Base-by-base conservation (phyloP, 2,888 invertebrate genomes). In the Hipparchia semele region DNA sequence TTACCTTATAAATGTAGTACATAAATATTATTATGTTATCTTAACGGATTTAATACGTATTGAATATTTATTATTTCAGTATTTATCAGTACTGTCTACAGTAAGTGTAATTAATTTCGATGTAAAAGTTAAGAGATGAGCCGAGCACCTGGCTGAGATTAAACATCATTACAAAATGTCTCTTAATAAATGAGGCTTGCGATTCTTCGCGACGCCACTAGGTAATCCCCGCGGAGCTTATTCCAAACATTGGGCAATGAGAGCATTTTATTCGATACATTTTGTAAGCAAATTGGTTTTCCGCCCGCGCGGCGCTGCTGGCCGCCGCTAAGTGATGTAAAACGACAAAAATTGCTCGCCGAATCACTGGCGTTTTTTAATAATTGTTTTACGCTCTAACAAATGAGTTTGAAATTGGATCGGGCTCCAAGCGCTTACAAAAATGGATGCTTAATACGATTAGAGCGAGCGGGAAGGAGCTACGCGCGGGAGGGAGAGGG, bases 321-420 rank as follows among this genome's bases (percentile, higher is more conserved):
- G 68, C 51, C 49, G 33, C 54, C 71, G 71, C 84, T 90, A 90
- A 92, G 87, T 88, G 87, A 86, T 85, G 86, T 88, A 87, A 90
- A 90, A 87, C 83, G 88, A 84, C 87, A 89, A 90, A 92, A 92
- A 91, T 92, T 88, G 88, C 85, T 84, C 85, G 82, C 81, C 87
- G 89, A 92, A 90, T 92, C 91, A 88, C 91, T 84, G 88, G 88
- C 87, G 91, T 93, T 93, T 93, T 94, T 93, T 93, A 93, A 93
- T 94, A 94, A 94, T 94, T 92, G 92, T 89, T 92, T 93, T 93
- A 94, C 89, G 86, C 88, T 87, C 86, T 93, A 92, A 95, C 95
- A 95, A 95, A 95, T 95, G 95, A 95, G 94, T 95, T 95, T 95
- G 95, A 94, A 95, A 95, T 95, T 95, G 95, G 94, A 95, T 95